Base-by-base conservation (phyloP, 64 coral and sea anemone species). In the Montipora capricornis region DNA sequence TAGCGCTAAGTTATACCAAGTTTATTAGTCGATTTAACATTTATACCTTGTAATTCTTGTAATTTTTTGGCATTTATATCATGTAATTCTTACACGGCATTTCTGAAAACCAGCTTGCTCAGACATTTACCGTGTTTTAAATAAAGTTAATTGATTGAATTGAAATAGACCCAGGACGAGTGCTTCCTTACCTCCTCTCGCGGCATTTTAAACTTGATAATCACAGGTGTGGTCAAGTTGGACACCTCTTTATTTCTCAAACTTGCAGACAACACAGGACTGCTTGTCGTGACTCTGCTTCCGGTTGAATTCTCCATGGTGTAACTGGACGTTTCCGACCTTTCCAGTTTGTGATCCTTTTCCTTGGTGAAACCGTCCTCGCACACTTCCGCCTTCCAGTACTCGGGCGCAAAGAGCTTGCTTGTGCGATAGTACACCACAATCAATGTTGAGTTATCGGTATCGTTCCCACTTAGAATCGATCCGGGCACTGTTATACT, bases 341-440 rank as follows among this genome's bases (percentile, higher is more conserved):
- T 64, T 26, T 80, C 68, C 3, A 66, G 8, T 82, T 93, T 78
- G 11, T 73, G 53, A 8, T 87, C 76, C 22, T 84, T 89, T 47
- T 86, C 83, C 26, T 87, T 87, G 4, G 80, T 68, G 19, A 94
- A 96, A 4, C 92, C 85, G 66, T 96, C 90, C 73, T 70, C 20
- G 52, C 98, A 99, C 20, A 92, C 95, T 83, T 96, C 85, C 6
- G 75, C 80, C 4, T 48, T 61, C 5, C 83, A 73, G 53, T 87
- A 96, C n/a, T 93, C 91, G 3, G 95, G 92, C 52, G 92, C 75
- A 52, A 99, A 99, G 3, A 99, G 89, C 2, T 96, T 96, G 24
- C 92, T 87, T 22, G 58, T 99, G 53, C 91, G 94, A 77, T 99
- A 99, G 69, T 99, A 99, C n/a, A 99, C 93, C 51, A 99, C 89